phyloP scores from a whole-genome alignment of 2,797 vertebrate genomes.

The Chelonia mydas region DNA sequence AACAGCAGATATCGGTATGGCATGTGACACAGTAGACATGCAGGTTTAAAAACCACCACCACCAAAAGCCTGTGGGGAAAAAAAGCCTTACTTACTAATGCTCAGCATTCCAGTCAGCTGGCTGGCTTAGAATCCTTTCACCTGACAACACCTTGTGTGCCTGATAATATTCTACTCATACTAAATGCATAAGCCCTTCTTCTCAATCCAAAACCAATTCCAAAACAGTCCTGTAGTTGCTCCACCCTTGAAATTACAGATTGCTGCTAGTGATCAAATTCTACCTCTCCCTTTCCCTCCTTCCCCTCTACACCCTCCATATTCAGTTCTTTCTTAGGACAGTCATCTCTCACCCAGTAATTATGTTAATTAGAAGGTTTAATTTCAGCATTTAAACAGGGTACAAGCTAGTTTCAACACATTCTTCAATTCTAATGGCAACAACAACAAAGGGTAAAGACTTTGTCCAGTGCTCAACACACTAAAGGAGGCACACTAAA shows the following conservation, averaged over 20 bases:
- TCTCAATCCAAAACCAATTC: constrained; percentile 64
- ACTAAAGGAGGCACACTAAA: neutral
- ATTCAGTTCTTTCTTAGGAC: constrained; percentile 26
- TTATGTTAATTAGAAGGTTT: constrained; percentile 73
- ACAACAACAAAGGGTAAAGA: constrained; percentile 44
- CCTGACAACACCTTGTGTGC: constrained; percentile 20
- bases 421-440: constrained; percentile 37
- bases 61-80: constrained; percentile 8
- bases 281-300: constrained; percentile 30
- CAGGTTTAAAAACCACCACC: neutral
- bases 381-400: constrained; percentile 57
- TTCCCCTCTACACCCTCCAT: constrained; percentile 16
- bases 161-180: constrained; percentile 27
- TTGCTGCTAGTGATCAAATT: neutral
- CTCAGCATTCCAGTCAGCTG: constrained; percentile 10
- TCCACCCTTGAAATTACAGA: constrained; percentile 56
- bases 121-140: constrained; percentile 34
- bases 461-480: neutral
- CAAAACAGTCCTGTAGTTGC: constrained; percentile 32
- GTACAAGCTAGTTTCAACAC: constrained; percentile 63
- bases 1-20: neutral
- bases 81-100: constrained; percentile 56
- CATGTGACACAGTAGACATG: neutral
- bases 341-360: constrained; percentile 64
- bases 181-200: constrained; percentile 46